Evolutionary conservation across 2,797 vertebrate species (phyloP).

Genomic region (Dromococcyx pavoninus): DNA sequence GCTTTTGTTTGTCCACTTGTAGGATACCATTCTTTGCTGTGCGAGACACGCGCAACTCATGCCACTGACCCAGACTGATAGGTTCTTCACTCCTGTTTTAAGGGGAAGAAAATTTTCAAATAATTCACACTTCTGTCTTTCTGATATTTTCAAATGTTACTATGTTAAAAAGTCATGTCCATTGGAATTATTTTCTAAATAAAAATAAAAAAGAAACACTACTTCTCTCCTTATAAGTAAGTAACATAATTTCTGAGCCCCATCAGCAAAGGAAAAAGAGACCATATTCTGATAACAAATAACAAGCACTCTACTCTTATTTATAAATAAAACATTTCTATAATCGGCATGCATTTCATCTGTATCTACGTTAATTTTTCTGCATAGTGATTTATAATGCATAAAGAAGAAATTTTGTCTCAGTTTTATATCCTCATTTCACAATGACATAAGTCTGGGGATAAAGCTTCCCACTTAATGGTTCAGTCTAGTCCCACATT

Average conservation of each 20-base stretch:
- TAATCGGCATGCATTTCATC: neutral
- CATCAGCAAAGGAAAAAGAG: neutral
- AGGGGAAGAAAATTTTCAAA: neutral
- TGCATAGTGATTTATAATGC: neutral
- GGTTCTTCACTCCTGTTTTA: slow-evolving; percentile 86
- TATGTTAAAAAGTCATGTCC: neutral
- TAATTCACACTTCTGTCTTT: neutral
- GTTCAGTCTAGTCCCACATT: neutral
- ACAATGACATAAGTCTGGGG: neutral
- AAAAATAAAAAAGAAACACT: neutral
- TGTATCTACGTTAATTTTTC: neutral
- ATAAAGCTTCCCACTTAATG: neutral
- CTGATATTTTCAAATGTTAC: neutral
- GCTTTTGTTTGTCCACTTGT: slow-evolving; percentile 90
- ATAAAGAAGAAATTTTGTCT: neutral
- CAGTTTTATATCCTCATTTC: neutral
- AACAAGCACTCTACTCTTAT: neutral
- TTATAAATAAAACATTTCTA: neutral
- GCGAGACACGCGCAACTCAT: slow-evolving; percentile 89
- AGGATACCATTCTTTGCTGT: slow-evolving; percentile 94
- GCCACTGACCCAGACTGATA: slow-evolving; percentile 86
- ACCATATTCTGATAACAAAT: neutral
- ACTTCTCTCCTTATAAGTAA: neutral
- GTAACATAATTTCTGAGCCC: neutral
- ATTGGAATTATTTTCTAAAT: neutral